phyloP scores from a whole-genome alignment of 2,113 vertebrate genomes.

The Vanacampus margaritifer region DNA sequence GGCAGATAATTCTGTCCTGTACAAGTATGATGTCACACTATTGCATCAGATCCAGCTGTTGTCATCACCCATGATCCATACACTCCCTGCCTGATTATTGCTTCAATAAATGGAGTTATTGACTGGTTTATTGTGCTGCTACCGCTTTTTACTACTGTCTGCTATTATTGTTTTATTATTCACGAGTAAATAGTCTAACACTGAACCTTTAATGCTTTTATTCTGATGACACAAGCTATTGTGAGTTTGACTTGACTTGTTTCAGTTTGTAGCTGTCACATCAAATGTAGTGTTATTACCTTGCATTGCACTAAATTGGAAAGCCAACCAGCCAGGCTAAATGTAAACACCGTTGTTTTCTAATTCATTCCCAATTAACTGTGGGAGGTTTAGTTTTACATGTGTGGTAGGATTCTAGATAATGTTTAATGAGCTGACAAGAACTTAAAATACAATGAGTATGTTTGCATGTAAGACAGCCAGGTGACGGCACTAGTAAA shows the following conservation, averaged over 20 bases:
- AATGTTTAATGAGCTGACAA: background rate
- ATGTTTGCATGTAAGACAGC: background rate
- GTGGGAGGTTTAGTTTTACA: background rate
- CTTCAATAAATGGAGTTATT: background rate
- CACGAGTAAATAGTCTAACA: background rate
- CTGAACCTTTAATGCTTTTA: background rate
- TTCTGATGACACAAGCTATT: background rate
- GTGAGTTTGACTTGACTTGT: background rate
- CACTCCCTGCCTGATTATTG: background rate
- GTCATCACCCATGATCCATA: background rate
- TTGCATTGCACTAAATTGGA: background rate
- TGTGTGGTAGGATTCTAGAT: background rate
- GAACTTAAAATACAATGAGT: background rate
- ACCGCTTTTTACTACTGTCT: background rate
- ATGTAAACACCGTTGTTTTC: background rate
- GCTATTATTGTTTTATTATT: background rate
- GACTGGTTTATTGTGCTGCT: background rate
- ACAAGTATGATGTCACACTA: background rate
- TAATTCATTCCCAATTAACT: background rate
- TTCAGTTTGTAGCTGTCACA: background rate
- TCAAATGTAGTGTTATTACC: background rate
- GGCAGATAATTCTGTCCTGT: background rate
- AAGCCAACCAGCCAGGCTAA: background rate
- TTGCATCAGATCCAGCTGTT: background rate
- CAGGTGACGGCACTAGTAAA: constrained; percentile 6